Conservation (phyloP, 2,888 invertebrate species). For the Rhagophthalmus giganteus region DNA sequence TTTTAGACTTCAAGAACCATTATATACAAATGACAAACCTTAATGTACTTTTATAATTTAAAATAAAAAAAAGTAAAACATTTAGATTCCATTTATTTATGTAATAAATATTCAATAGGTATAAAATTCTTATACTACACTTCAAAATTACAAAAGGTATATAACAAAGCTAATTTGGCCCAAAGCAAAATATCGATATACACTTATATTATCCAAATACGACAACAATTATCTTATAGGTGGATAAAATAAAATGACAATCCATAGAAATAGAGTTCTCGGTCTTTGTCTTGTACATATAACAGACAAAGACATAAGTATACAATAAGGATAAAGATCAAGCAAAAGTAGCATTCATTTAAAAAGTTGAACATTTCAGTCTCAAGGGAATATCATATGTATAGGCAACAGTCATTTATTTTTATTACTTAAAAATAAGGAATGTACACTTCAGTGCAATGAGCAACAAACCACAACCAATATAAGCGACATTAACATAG, state of each 20-base stretch:
- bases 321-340: conserved; percentile 1
- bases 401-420: conserved; percentile 24
- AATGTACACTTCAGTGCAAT: conserved; percentile 20
- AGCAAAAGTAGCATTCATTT: conserved; percentile 17
- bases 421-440: conserved; percentile 16
- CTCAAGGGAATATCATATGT: conserved; percentile 28
- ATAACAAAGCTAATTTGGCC: conserved; percentile 18
- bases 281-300: no score
- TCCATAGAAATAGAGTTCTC: no score
- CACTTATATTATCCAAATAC: neutral
- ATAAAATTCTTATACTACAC: conserved; percentile 33
- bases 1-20: conserved; percentile 75
- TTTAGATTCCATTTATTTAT: conserved; percentile 22
- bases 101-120: conserved; percentile 34
- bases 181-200: conserved; percentile 6
- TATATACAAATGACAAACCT: conserved; percentile 25
- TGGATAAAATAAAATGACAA: no score
- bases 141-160: conserved; percentile 26
- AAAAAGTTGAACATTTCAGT: conserved; percentile 27
- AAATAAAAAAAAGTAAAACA: conserved; percentile 15
- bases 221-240: no score
- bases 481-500: conserved; percentile 4
- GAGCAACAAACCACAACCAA: conserved; percentile 22
- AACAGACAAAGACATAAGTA: no score
- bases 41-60: neutral